Conservation (phyloP, 2,113 vertebrate genomes). For the Thalassarche chlororhynchos region DNA sequence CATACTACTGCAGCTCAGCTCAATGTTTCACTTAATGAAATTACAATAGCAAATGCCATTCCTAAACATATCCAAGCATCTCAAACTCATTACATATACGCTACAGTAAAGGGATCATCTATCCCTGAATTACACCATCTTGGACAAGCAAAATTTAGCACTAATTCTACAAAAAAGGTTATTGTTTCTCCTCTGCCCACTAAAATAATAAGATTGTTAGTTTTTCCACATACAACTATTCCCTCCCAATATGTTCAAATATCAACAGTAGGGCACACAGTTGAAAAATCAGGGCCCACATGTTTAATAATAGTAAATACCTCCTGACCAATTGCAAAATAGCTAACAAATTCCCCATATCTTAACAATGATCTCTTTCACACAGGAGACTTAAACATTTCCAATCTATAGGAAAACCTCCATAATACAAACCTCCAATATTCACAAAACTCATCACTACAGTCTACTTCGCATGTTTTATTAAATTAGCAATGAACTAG, state of each 20-base stretch:
- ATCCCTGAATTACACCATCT: not conserved
- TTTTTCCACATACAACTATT: not conserved
- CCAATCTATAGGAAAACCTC: not conserved
- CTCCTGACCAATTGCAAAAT: not conserved
- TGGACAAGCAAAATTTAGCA: not conserved
- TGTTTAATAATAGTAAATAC: not conserved
- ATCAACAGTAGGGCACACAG: not conserved
- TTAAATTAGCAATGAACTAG: not conserved
- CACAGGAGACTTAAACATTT: not conserved
- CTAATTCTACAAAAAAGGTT: not conserved
- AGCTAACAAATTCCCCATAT: not conserved
- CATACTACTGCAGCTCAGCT: not conserved
- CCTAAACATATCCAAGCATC: not conserved
- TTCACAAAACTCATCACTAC: not conserved
- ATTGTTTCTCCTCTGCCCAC: not conserved
- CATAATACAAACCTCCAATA: not conserved
- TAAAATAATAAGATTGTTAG: not conserved
- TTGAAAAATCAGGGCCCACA: not conserved
- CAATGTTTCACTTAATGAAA: not conserved
- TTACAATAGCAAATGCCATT: not conserved
- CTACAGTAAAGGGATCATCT: not conserved
- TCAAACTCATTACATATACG: not conserved
- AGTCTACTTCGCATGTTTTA: not conserved
- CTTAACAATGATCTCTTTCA: not conserved
- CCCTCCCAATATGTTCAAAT: not conserved